Conservation (phyloP, 2,113 vertebrate species). For the Athene cunicularia region DNA sequence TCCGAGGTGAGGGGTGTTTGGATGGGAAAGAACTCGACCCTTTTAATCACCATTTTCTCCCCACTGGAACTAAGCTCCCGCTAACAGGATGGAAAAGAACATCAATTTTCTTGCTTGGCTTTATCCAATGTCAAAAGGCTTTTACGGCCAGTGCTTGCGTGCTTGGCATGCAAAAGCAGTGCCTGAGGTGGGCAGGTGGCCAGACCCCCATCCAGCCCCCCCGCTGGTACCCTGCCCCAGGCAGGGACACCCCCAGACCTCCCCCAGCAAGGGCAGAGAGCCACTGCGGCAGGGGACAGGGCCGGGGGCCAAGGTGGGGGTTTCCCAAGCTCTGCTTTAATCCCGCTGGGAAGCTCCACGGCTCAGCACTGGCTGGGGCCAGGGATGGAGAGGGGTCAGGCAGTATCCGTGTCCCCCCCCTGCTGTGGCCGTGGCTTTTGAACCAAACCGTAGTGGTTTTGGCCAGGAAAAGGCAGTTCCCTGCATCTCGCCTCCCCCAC, state of each 20-base stretch:
- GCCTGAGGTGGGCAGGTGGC: background rate
- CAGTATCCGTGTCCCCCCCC: background rate
- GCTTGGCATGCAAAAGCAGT: conserved; percentile 51
- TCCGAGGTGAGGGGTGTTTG: background rate
- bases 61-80: conserved; percentile 57
- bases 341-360: conserved; percentile 1
- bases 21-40: background rate
- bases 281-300: background rate
- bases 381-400: background rate
- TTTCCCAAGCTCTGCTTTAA: background rate
- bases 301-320: background rate
- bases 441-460: background rate
- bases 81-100: conserved; percentile 75
- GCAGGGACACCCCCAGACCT: background rate
- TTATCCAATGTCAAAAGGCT: conserved; percentile 74
- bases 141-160: conserved; percentile 40
- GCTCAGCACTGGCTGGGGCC: background rate
- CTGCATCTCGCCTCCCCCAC: background rate
- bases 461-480: background rate
- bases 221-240: background rate
- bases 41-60: conserved; percentile 72
- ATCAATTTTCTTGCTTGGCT: conserved; percentile 73
- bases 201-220: background rate
- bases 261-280: background rate
- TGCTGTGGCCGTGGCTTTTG: background rate